Evolutionary conservation across 2,888 invertebrate genomes (phyloP).

Genomic region (Urechis unicinctus): DNA sequence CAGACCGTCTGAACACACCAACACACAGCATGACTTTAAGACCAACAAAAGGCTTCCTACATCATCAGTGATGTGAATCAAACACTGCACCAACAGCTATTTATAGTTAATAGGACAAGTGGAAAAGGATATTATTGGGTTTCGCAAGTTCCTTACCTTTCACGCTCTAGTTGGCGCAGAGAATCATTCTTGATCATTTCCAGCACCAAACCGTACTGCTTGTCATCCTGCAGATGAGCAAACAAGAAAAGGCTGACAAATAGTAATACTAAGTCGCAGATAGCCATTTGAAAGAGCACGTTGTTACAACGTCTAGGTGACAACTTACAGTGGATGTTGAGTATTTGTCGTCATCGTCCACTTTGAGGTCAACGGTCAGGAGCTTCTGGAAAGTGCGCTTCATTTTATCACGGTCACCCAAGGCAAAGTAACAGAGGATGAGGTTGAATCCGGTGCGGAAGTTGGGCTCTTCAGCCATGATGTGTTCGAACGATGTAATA

Average conservation of each 20-base stretch:
- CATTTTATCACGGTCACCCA: constrained; percentile 85
- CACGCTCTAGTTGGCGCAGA: constrained; percentile 66
- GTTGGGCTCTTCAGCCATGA: constrained; percentile 91
- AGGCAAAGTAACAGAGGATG: constrained; percentile 57
- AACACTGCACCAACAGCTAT: too few relatives aligned
- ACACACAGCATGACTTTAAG: background rate
- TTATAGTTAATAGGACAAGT: background rate
- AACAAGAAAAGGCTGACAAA: too few relatives aligned
- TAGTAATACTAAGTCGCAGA: too few relatives aligned
- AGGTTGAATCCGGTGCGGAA: constrained; percentile 85
- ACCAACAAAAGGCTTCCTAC: too few relatives aligned
- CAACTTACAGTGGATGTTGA: background rate
- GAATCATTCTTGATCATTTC: constrained; percentile 73
- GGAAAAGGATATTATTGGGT: background rate
- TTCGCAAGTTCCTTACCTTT: constrained; percentile 45
- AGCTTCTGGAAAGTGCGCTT: constrained; percentile 84
- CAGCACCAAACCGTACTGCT: constrained; percentile 58
- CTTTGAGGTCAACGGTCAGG: constrained; percentile 76
- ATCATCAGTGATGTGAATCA: too few relatives aligned
- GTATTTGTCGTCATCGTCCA: constrained; percentile 70
- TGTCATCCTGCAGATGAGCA: constrained; percentile 58
- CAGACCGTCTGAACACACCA: constrained; percentile 55
- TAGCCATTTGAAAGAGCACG: too few relatives aligned
- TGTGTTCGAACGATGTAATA: constrained; percentile 92
- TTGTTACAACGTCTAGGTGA: too few relatives aligned